These are phyloP conservation scores for Parasteatoda lunata DNA, from an alignment of 2,888 invertebrate genomes.

Conservation along the genomic window DNA sequence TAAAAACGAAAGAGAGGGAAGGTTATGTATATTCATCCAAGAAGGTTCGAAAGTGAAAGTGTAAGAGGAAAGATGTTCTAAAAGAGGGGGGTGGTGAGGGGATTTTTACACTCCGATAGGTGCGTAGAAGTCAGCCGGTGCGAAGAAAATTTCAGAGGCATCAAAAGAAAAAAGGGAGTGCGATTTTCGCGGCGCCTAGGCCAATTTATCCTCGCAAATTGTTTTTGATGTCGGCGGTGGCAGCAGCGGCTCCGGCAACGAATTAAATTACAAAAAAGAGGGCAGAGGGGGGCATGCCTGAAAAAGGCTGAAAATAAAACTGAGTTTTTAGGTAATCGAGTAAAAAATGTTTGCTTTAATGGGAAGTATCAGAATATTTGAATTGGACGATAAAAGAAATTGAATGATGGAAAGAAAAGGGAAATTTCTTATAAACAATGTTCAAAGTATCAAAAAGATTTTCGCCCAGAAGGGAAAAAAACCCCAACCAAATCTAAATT, in stretches of 20 bases:
- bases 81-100: not conserved
- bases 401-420: no score
- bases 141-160: conserved; percentile 7
- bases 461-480: no score
- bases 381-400: no score
- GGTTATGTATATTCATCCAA: conserved; percentile 59
- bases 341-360: no score
- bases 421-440: no score
- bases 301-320: no score
- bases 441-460: no score
- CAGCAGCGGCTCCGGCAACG: conserved; percentile 11
- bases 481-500: no score
- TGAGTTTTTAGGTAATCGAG: no score
- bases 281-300: not conserved
- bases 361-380: no score
- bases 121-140: conserved; percentile 40
- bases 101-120: conserved; percentile 55
- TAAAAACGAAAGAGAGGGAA: conserved; percentile 11
- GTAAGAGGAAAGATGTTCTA: not conserved
- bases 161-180: conserved; percentile 2
- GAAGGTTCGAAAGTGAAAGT: not conserved
- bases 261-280: conserved; percentile 10
- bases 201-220: conserved; percentile 64
- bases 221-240: conserved; percentile 58
- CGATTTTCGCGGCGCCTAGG: conserved; percentile 38